Base-by-base conservation (phyloP, 2,888 invertebrate genomes). In the Idaea aversata region DNA sequence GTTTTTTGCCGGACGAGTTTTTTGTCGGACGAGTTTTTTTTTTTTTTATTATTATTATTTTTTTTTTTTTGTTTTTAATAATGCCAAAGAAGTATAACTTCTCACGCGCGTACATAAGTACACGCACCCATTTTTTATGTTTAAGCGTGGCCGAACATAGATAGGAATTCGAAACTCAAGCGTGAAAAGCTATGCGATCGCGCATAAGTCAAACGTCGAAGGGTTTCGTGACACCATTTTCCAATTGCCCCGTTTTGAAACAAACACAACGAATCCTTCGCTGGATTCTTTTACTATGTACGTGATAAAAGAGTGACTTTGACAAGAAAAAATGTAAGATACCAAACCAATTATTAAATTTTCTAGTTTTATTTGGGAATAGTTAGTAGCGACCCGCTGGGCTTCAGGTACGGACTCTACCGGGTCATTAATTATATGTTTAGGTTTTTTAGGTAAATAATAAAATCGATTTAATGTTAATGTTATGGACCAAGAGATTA, bases 191-290 rank as follows among this genome's bases (percentile, higher is more conserved):
- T 70, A 59, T 59, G 75, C 74, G 80, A 76, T 72, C 79, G 77
- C 77, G 81, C 84, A 88, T 87, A 86, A 85, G 84, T 88, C 87
- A 87, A 86, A 87, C 80, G 87, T 87, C 88, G 84, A 78, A 82
- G 78, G 82, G 77, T 83, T 81, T 79, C 86, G 86, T 84, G 87
- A 86, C 82, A 83, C 84, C 84, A 86, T 88, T 86, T 88, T 85
- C 83, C 87, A 84, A 86, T 83, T 86, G 87, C 82, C 82, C 79
- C 78, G 77, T 81, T 80, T 80, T 71, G 81, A 78, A 79, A 80
- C 75, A 84, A 83, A 84, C 85, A 87, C 85, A 88, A 85, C 84
- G 84, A 87, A 47, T 47, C 47, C 47, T 13, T 85, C 84, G 81
- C 83, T 73, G 75, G 69, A 71, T 73, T 71, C 68, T 67, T 65